These are phyloP conservation scores for Parnassius smintheus DNA, from an alignment of 2,888 invertebrate genomes.

Conservation along the genomic window DNA sequence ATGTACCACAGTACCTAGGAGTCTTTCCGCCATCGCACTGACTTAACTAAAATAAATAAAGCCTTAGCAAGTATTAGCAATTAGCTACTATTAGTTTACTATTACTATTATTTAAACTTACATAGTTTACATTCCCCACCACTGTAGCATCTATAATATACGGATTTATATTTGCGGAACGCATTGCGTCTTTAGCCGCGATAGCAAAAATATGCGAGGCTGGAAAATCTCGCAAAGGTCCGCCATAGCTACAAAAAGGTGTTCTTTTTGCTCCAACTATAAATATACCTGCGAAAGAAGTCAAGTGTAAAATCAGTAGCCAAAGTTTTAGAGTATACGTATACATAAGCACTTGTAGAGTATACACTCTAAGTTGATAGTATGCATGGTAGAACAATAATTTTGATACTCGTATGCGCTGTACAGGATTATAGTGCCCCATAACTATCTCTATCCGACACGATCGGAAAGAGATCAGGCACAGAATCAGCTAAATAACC, in stretches of 20 bases:
- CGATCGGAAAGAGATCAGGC: too few relatives aligned
- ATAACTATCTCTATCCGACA: too few relatives aligned
- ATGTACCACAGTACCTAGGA: constrained; percentile 91
- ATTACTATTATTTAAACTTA: constrained; percentile 30
- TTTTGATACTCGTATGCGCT: too few relatives aligned
- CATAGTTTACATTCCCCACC: constrained; percentile 66
- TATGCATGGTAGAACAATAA: too few relatives aligned
- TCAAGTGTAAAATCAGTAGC: constrained; percentile 22
- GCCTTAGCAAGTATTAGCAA: neutral
- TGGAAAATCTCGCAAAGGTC: constrained; percentile 56
- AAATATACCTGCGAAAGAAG: constrained; percentile 53
- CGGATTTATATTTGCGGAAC: constrained; percentile 53
- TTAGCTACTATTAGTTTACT: neutral
- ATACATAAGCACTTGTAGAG: too few relatives aligned
- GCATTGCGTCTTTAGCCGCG: constrained; percentile 62
- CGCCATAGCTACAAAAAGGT: constrained; percentile 69
- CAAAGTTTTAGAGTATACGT: neutral
- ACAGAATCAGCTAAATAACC: too few relatives aligned
- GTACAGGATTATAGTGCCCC: too few relatives aligned
- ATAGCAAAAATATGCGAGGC: constrained; percentile 63
- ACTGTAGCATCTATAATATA: constrained; percentile 56
- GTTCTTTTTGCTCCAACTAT: constrained; percentile 69
- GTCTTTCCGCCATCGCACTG: constrained; percentile 93
- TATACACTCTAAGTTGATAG: too few relatives aligned
- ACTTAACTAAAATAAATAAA: constrained; percentile 77